phyloP scores from a whole-genome alignment of 1,140 invertebrate species.

The Penaeus vannamei region DNA sequence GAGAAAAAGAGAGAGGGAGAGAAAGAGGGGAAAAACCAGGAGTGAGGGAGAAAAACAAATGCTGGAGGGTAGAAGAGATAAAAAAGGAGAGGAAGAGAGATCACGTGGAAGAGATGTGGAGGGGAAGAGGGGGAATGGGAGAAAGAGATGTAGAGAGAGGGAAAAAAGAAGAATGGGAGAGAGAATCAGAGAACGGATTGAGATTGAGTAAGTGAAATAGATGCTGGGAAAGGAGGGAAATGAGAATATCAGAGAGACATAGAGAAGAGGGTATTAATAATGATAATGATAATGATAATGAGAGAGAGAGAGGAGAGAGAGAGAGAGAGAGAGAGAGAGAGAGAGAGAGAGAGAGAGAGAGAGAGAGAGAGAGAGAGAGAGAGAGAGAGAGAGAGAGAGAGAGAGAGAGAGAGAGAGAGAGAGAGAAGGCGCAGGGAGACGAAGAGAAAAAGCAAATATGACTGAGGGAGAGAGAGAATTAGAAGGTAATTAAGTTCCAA shows the following conservation, averaged over 20 bases:
- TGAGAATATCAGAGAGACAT: too few relatives aligned
- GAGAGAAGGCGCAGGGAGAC: too few relatives aligned
- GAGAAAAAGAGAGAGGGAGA: neutral
- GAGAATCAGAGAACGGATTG: neutral
- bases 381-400: too few relatives aligned
- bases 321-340: neutral
- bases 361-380: too few relatives aligned
- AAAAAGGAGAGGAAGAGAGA: neutral
- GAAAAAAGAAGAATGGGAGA: neutral
- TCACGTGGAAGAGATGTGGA: neutral
- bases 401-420: too few relatives aligned
- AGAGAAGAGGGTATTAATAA: too few relatives aligned
- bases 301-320: neutral
- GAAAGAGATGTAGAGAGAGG: neutral
- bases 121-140: neutral
- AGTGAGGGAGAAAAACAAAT: neutral
- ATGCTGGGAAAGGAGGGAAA: too few relatives aligned
- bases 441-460: too few relatives aligned
- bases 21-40: neutral
- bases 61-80: neutral
- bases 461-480: too few relatives aligned
- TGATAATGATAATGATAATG: slow-evolving; percentile 16
- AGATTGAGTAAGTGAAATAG: neutral
- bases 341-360: too few relatives aligned
- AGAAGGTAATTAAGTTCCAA: too few relatives aligned